Evolutionary conservation across 2,113 vertebrate species (phyloP), one percentile per base, ranked within the genome.

Genomic region (Ivindomyrus marchei): DNA sequence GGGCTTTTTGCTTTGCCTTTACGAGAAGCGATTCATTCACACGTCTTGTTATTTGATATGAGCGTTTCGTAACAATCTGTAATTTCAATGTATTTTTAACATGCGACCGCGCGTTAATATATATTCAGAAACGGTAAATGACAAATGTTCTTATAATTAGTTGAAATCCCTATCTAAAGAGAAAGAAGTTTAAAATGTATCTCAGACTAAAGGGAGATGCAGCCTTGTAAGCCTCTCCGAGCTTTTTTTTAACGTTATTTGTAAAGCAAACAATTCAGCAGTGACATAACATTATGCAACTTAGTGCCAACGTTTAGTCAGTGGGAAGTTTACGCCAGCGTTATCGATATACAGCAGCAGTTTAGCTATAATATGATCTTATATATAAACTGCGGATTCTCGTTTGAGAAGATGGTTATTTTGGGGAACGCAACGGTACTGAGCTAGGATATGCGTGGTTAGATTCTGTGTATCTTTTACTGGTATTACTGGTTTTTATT

Each of bases 191-290:
- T 19, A 49, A 85, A 85, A 85, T 21, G 46, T 49, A 9, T 85
- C 1, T 49, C 24, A 47, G 45, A 85, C 19, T 70, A 31, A 31
- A 70, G 3, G 62, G 62, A 31, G 3, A 49, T 85, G 1, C 42
- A 47, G 21, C n/a, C 11, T 49, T 85, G 36, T 39, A 80, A 42
- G 17, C 36, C 74, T 80, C 11, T 42, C 6, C 15, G 17, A 80
- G 74, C 74, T 10, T 15, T 42, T 88, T 88, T 10, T 88, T 24
- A 10, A 1, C 56, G 24, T 88, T 88, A 24, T 49, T 15, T 27
- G n/a, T 88, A 88, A 88, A 74, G 45, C 88, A 74, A 74, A 47
- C 45, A 24, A 85, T 85, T 46, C 83, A 85, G 15, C 83, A 47
- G 39, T 85, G 83, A 46, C 83, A n/a, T 45, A 85, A 45, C 83